A percentile compares a stretch with the other conserved stretches of the same genome.
These are phyloP conservation scores for Caenorhabditis afra DNA, from an alignment of 2,888 invertebrate species.

Conservation along the genomic window DNA sequence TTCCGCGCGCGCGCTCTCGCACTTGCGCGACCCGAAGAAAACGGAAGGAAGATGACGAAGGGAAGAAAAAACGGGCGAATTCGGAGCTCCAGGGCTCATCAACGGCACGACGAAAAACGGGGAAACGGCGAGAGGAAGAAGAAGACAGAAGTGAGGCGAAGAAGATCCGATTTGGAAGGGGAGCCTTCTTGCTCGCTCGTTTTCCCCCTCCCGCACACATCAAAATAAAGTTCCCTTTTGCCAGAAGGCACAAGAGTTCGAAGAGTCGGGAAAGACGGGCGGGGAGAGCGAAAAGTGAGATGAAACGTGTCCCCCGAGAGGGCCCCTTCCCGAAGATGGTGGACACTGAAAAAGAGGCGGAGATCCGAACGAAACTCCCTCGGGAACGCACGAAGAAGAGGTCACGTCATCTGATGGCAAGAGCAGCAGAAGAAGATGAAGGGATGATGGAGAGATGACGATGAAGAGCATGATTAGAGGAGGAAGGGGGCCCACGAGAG, in stretches of 20 bases:
- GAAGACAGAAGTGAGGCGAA: background rate
- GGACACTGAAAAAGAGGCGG: slow-evolving; percentile 1
- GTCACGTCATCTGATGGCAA: slow-evolving; percentile 49
- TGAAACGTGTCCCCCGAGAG: background rate
- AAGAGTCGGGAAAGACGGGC: background rate
- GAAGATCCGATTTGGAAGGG: slow-evolving; percentile 32
- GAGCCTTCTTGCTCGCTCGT: background rate
- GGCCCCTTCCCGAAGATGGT: background rate
- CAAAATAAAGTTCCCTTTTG: slow-evolving; percentile 8
- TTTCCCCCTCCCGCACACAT: too few species aligned
- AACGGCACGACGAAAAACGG: background rate
- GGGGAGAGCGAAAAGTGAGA: too few species aligned
- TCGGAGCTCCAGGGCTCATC: background rate
- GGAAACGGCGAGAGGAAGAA: background rate
- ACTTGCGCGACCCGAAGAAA: background rate
- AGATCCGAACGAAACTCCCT: background rate
- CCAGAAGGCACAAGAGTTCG: background rate
- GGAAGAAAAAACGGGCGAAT: background rate
- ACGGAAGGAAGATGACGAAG: background rate
- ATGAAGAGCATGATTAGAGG: slow-evolving; percentile 6
- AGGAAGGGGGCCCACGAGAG: too few species aligned
- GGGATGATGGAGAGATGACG: slow-evolving; percentile 24
- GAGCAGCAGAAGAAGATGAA: slow-evolving; percentile 19
- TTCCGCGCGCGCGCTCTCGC: too few species aligned
- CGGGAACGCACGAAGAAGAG: background rate